These are phyloP conservation scores for Azorinus chamasolen DNA, from an alignment of 2,888 invertebrate species.

Conservation along the genomic window DNA sequence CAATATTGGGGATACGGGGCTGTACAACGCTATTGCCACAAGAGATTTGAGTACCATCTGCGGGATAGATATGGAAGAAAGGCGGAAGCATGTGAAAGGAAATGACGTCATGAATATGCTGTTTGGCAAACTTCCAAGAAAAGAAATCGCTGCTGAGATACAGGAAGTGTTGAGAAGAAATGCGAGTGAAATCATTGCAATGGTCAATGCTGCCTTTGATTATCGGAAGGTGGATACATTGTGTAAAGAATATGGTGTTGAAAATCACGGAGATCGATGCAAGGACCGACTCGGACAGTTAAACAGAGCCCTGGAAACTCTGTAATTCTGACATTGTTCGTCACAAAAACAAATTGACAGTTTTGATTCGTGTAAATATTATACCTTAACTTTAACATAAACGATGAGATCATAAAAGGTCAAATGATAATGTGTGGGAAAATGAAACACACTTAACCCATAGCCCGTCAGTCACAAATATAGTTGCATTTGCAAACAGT, in stretches of 20 bases:
- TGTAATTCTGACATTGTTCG: constrained; percentile 13
- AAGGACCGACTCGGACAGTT: constrained; percentile 18
- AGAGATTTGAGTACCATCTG: constrained; percentile 21
- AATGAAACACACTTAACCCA: too few species aligned
- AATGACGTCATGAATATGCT: constrained; percentile 36
- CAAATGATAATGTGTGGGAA: too few species aligned
- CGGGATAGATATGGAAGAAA: constrained; percentile 57
- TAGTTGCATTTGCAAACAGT: too few species aligned
- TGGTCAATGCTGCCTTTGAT: constrained; percentile 26
- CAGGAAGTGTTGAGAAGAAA: constrained; percentile 7
- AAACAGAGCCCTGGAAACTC: neutral
- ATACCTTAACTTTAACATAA: too few species aligned
- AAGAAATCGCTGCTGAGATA: constrained; percentile 12
- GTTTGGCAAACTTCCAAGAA: constrained; percentile 44
- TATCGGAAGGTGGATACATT: constrained; percentile 11
- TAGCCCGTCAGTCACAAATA: too few species aligned
- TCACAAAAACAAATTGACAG: too few species aligned
- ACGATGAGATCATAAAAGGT: too few species aligned
- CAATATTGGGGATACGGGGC: constrained; percentile 46
- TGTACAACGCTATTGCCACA: constrained; percentile 50
- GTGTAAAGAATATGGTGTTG: constrained; percentile 12
- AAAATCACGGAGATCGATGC: constrained; percentile 25
- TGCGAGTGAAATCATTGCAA: constrained; percentile 7
- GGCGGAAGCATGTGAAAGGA: constrained; percentile 36
- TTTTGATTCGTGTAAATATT: too few species aligned